Evolutionary conservation across 2,888 invertebrate genomes (phyloP).

Genomic region (Idaea aversata): DNA sequence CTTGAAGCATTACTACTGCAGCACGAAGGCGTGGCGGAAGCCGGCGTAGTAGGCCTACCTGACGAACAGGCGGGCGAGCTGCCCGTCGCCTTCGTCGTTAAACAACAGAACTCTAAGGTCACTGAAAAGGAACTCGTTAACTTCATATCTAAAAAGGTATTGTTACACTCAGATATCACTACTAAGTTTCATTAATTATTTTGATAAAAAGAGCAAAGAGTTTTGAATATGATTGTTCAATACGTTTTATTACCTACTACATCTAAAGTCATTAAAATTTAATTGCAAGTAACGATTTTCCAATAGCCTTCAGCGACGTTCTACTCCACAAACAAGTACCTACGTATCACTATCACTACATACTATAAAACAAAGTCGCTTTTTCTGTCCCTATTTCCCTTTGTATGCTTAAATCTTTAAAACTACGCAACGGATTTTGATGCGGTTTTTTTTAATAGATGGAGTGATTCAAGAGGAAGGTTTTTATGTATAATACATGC

Average conservation of each 20-base stretch:
- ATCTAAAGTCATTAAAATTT: background rate
- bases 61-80: constrained; percentile 87
- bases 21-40: constrained; percentile 86
- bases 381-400: too few relatives aligned
- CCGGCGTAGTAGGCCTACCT: constrained; percentile 89
- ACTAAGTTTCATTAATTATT: background rate
- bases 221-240: constrained; percentile 6
- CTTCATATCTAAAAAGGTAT: constrained; percentile 72
- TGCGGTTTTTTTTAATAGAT: too few relatives aligned
- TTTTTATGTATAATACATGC: too few relatives aligned
- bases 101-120: constrained; percentile 71
- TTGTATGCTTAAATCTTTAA: too few relatives aligned
- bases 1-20: constrained; percentile 88
- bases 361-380: too few relatives aligned
- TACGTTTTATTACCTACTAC: constrained; percentile 8
- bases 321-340: too few relatives aligned
- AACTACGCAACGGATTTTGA: too few relatives aligned
- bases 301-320: background rate
- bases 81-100: constrained; percentile 88
- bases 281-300: background rate
- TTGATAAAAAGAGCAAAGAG: background rate
- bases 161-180: background rate
- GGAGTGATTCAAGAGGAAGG: too few relatives aligned
- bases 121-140: constrained; percentile 79
- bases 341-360: too few relatives aligned